Conservation (phyloP, 2,888 invertebrate species). For the Hypolimnas misippus region DNA sequence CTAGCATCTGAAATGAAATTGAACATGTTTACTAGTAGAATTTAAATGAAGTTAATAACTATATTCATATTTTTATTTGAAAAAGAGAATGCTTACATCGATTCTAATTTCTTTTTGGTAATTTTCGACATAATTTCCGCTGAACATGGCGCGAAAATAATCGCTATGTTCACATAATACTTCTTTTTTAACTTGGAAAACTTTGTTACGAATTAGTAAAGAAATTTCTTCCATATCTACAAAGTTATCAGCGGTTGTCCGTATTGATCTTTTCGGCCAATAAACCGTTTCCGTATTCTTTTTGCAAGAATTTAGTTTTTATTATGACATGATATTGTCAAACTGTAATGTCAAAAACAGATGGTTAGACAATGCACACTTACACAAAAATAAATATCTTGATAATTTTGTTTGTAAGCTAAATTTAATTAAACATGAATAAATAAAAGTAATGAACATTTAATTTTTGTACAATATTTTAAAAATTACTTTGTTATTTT, state of each 20-base stretch:
- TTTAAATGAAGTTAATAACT: too few species aligned
- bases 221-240: constrained; percentile 54
- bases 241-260: background rate
- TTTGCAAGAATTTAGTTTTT: background rate
- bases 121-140: constrained; percentile 71
- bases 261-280: background rate
- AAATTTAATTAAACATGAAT: too few species aligned
- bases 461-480: too few species aligned
- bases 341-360: constrained; percentile 6
- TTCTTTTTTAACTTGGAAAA: constrained; percentile 62
- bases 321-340: background rate
- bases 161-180: constrained; percentile 69
- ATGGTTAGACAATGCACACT: background rate
- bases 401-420: too few species aligned
- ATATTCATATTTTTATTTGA: too few species aligned
- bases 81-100: constrained; percentile 60
- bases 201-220: constrained; percentile 58
- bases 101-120: constrained; percentile 63
- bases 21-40: too few species aligned
- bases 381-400: background rate
- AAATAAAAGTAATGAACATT: too few species aligned
- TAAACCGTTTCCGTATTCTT: background rate
- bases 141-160: constrained; percentile 79
- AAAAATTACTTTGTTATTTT: too few species aligned
- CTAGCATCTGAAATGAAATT: constrained; percentile 63